These are phyloP conservation scores for Drosophila pseudoananassae DNA, from an alignment of 1,140 invertebrate species.

Conservation along the genomic window DNA sequence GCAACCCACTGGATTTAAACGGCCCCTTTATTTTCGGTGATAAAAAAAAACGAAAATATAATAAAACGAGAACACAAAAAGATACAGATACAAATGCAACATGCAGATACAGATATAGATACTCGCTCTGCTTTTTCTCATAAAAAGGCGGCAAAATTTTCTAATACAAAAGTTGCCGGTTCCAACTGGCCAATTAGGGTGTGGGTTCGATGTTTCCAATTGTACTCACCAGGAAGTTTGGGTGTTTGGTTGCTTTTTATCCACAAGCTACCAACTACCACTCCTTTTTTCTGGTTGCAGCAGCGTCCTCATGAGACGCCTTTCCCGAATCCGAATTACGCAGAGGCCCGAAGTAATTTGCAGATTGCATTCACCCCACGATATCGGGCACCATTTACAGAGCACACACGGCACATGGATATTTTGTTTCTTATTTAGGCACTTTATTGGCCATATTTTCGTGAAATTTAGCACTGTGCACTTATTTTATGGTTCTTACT, in stretches of 20 bases:
- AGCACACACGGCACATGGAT: constrained; percentile 20
- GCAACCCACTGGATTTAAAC: not conserved
- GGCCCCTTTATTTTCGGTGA: not conserved
- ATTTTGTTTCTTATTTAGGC: constrained; percentile 23
- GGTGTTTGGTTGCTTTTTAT: constrained; percentile 17
- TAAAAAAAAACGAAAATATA: not conserved
- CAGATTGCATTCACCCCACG: constrained; percentile 2
- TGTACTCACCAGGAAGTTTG: constrained; percentile 25
- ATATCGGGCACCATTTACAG: constrained; percentile 16
- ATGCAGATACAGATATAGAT: not conserved
- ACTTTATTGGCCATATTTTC: constrained; percentile 20
- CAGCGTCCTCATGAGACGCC: constrained; percentile 34
- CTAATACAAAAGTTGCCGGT: constrained; percentile 44
- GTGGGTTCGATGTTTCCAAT: constrained; percentile 7
- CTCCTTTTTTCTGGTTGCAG: constrained; percentile 43
- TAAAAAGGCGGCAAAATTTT: constrained; percentile 74
- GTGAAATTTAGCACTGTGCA: constrained; percentile 30
- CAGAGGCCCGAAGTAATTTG: not conserved
- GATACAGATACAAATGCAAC: not conserved
- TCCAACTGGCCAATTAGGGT: constrained; percentile 25
- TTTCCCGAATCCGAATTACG: constrained; percentile 23
- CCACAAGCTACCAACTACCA: constrained; percentile 35
- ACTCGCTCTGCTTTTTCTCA: constrained; percentile 48
- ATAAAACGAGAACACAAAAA: not conserved
- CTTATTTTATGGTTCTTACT: constrained; percentile 18